Percentiles rank a stretch among this genome's conserved stretches.
phyloP scores from a whole-genome alignment of 2,113 vertebrate species.

The Hippolais icterina region DNA sequence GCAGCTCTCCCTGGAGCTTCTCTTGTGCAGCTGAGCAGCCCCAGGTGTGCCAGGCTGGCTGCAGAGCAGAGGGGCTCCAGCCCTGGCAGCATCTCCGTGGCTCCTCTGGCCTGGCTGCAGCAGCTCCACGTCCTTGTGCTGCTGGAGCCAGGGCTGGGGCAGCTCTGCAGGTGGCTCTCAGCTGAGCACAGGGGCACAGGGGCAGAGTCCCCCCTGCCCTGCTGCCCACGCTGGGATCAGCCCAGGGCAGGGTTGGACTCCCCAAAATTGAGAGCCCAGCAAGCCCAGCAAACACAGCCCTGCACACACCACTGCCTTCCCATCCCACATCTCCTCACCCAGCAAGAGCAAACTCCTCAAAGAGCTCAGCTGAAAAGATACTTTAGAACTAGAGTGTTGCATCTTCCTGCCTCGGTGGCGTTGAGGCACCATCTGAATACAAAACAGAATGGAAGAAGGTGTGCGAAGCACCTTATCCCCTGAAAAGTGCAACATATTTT shows the following conservation, averaged over 20 bases:
- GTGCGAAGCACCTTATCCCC: fast-evolving
- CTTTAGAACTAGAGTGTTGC: background rate
- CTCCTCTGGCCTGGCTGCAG: background rate
- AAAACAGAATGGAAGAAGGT: background rate
- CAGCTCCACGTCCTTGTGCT: background rate
- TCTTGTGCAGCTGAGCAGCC: background rate
- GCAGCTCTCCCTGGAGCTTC: no score
- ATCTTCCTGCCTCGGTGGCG: no score
- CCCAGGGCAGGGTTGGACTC: background rate
- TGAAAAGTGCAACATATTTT: fast-evolving
- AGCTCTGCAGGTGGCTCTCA: no score
- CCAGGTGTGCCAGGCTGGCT: background rate
- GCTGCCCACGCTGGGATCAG: background rate
- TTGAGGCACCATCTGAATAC: fast-evolving
- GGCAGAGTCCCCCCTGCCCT: no score
- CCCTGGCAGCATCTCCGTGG: background rate
- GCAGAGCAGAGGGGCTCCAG: background rate
- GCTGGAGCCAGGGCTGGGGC: no score
- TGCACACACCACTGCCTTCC: fast-evolving
- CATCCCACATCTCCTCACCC: fast-evolving
- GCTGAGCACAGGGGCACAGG: no score
- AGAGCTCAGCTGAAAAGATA: background rate
- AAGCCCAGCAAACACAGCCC: background rate
- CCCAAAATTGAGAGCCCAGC: fast-evolving
- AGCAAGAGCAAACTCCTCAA: background rate